Evolutionary conservation across 1,140 invertebrate genomes (phyloP).

Genomic region (Aporrectodea caliginosa): DNA sequence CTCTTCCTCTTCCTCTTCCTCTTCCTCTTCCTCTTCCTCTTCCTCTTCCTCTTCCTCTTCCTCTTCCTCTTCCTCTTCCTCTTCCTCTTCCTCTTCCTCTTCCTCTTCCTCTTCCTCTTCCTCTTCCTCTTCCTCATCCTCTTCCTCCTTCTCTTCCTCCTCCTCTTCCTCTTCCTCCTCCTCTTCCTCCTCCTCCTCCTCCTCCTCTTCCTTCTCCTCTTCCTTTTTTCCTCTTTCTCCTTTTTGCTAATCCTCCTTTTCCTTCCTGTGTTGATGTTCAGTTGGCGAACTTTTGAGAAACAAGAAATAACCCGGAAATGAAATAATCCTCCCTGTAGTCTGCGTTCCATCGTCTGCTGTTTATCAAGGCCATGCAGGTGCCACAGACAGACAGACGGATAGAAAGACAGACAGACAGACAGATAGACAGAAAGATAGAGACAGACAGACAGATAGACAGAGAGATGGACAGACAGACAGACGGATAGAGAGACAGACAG

Average conservation of each 20-base stretch:
- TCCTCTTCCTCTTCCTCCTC: constrained; percentile 9
- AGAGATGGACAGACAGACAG: no score
- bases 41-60: background rate
- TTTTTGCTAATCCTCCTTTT: background rate
- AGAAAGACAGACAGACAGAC: no score
- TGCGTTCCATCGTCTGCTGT: no score
- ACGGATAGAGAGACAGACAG: no score
- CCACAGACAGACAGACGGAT: no score
- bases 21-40: constrained; percentile 5
- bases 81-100: background rate
- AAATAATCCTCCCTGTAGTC: no score
- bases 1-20: constrained; percentile 1
- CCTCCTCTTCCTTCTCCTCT: background rate
- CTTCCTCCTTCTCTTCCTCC: constrained; percentile 8
- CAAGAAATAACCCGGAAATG: no score
- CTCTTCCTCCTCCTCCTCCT: background rate
- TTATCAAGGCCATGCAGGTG: no score
- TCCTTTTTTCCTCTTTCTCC: background rate
- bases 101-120: background rate
- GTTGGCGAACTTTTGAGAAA: no score
- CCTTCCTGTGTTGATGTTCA: no score
- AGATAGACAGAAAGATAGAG: no score
- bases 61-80: background rate
- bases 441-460: no score
- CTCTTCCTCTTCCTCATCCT: constrained; percentile 6